phyloP scores from a whole-genome alignment of 2,113 vertebrate species.

The Pheucticus melanocephalus region DNA sequence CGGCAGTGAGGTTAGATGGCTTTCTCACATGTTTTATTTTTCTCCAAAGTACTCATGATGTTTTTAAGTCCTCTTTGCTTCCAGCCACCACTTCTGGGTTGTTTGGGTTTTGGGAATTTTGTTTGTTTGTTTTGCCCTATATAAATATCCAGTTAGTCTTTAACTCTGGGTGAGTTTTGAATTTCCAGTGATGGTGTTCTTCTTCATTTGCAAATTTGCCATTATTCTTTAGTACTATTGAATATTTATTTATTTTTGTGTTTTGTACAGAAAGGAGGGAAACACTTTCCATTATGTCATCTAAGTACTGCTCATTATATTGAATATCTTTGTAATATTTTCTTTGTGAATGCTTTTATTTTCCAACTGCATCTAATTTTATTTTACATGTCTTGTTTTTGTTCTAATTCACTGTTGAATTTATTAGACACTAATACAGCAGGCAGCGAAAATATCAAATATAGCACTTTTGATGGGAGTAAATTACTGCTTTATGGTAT shows the following conservation, averaged over 20 bases:
- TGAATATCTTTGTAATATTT: background rate
- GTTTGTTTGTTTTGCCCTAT: background rate
- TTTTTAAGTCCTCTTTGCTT: background rate
- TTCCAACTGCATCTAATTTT: background rate
- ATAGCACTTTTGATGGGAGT: background rate
- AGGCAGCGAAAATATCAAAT: background rate
- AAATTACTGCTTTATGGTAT: background rate
- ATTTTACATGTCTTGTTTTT: background rate
- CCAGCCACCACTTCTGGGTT: background rate
- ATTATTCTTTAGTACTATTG: background rate
- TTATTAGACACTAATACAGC: background rate
- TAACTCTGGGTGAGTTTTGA: background rate
- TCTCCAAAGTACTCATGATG: background rate
- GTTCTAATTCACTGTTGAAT: background rate
- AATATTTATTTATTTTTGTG: background rate
- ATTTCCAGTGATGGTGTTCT: background rate
- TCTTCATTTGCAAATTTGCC: background rate
- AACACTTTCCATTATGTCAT: background rate
- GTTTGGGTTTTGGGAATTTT: background rate
- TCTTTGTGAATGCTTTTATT: background rate
- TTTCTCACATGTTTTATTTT: background rate
- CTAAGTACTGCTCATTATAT: background rate
- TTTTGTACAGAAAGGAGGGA: background rate
- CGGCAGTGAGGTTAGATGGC: fast-evolving
- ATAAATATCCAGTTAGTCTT: background rate